Base-by-base conservation (phyloP, 2,797 vertebrate genomes). In the Corythornis leucogaster region DNA sequence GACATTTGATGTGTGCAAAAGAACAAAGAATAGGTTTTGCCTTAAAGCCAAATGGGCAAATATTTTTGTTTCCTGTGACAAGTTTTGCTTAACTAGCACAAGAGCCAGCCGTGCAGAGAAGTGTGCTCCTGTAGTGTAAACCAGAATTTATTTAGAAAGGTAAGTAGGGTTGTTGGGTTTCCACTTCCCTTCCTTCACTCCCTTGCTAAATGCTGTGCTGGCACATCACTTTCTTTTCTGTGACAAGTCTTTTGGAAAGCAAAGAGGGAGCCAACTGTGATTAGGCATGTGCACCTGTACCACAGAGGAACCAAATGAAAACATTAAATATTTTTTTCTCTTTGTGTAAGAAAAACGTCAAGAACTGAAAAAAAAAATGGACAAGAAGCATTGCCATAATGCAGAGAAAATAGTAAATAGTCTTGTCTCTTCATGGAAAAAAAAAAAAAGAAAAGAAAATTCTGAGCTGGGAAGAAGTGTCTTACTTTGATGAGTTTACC, bases 271-370 rank as follows among this genome's bases (percentile, higher is more conserved):
- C 80, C 85, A 83, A 3, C 71, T 80, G 79, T 73, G 73, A 86
- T 87, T 31, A 42, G 80, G 80, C 71, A 51, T 55, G 57, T 80
- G 85, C 88, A 95, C 90, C 91, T 95, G 94, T 61, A 53, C 80
- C 76, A 68, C 0, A n/a, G 53, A 78, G 78, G 35, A 92, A 66
- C 45, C 38, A 46, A 83, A 57, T 62, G 51, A 83, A 95, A 92
- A 55, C 30, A 38, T 85, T 51, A 57, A 82, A 53, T 90, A 74
- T 74, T 55, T 66, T 79, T 79, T 89, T 90, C 46, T 62, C 33
- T 92, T 80, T 66, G 54, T 91, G 71, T 57, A 70, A 67, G 57
- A 86, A 16, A 86, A 92, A 46, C 5, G 26, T 14, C 62, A 67
- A 62, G 38, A 61, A 55, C 12, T 55, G 46, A 40, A 40, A 57